Conservation (phyloP, 2,797 vertebrate species). For the Carapus acus region DNA sequence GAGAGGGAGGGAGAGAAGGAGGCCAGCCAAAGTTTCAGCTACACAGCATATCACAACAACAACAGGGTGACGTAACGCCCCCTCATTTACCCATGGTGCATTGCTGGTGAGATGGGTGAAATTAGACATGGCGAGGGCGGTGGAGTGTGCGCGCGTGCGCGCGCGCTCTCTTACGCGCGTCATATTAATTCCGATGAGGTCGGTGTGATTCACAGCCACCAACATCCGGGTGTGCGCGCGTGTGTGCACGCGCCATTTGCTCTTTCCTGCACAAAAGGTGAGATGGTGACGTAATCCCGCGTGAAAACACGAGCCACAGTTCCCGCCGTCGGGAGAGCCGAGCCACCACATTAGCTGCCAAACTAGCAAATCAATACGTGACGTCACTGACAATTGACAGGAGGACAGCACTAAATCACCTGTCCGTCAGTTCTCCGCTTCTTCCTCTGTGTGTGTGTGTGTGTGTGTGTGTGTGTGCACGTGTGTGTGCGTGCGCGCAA, state of each 20-base stretch:
- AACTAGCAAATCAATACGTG: too few relatives aligned
- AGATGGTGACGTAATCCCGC: too few relatives aligned
- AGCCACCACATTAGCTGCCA: too few relatives aligned
- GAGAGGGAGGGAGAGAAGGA: constrained; percentile 9
- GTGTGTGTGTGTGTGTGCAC: background rate
- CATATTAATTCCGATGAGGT: constrained; percentile 48
- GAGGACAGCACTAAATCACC: too few relatives aligned
- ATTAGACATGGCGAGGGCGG: constrained; percentile 35
- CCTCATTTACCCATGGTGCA: constrained; percentile 55
- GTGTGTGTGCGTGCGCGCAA: too few relatives aligned
- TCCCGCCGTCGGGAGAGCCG: too few relatives aligned
- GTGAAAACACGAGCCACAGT: too few relatives aligned
- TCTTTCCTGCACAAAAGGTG: too few relatives aligned
- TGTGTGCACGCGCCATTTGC: background rate
- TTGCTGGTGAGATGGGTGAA: constrained; percentile 67
- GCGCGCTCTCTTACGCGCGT: constrained; percentile 18
- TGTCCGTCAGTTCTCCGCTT: too few relatives aligned
- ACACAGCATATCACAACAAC: constrained; percentile 36
- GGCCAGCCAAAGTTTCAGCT: constrained; percentile 30
- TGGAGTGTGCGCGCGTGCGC: constrained; percentile 44
- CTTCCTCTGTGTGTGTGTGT: too few relatives aligned
- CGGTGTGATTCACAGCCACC: constrained; percentile 27
- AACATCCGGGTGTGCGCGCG: background rate
- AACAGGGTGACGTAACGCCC: constrained; percentile 53
- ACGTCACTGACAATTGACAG: too few relatives aligned